Conservation (phyloP, 1,140 invertebrate genomes). For the Apis cerana region DNA sequence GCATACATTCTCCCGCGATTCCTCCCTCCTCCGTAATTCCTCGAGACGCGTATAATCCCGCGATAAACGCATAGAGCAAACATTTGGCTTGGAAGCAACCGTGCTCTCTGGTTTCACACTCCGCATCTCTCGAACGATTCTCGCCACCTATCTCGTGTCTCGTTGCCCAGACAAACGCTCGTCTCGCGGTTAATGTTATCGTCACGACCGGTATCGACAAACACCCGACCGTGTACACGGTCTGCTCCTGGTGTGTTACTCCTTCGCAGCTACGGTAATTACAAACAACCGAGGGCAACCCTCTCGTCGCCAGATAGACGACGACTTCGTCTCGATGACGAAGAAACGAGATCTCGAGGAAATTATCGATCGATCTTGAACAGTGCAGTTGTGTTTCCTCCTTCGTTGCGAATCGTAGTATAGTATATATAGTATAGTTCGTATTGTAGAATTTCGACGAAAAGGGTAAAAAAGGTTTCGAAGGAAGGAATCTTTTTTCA, state of each 20-base stretch:
- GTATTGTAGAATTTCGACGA: neutral
- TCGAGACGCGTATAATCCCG: neutral
- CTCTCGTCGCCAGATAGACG: neutral
- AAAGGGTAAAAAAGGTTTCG: too few relatives aligned
- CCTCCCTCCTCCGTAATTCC: neutral
- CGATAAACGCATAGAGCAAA: conserved; percentile 11
- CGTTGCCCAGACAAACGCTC: conserved; percentile 28
- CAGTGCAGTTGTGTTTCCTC: neutral
- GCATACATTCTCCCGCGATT: too few relatives aligned
- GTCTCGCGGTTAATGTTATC: conserved; percentile 36
- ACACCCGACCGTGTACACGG: neutral
- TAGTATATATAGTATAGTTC: neutral
- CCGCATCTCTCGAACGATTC: neutral
- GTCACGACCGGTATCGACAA: conserved; percentile 2
- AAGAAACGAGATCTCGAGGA: neutral
- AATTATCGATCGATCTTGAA: conserved; percentile 47
- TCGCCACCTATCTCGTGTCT: neutral
- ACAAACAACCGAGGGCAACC: conserved; percentile 33
- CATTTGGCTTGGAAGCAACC: neutral
- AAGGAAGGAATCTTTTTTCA: neutral
- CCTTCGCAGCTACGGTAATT: conserved; percentile 41
- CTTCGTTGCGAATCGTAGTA: neutral
- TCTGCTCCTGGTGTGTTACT: conserved; percentile 5
- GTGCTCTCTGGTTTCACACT: neutral
- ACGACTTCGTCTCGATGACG: neutral